Conservation (phyloP, 2,797 vertebrate genomes). For the Adelosebastes latens region DNA sequence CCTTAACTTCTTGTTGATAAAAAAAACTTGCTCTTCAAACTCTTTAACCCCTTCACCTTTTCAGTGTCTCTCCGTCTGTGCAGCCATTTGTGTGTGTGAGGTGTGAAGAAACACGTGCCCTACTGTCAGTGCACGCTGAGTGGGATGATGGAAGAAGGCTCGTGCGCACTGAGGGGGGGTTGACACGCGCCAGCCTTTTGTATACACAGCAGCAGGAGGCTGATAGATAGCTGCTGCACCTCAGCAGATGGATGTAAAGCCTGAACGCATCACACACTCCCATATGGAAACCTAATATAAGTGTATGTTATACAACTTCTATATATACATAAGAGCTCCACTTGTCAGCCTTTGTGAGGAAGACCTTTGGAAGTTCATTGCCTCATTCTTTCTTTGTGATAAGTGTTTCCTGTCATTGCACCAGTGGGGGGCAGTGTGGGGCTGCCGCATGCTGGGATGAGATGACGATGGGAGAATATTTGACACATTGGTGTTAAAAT, state of each 20-base stretch:
- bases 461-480: neutral
- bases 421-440: conserved; percentile 56
- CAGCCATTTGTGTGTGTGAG: conserved; percentile 65
- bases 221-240: neutral
- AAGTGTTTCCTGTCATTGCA: neutral
- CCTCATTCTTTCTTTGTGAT: neutral
- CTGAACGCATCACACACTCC: neutral
- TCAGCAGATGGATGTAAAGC: conserved; percentile 30
- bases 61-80: conserved; percentile 22
- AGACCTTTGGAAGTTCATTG: accelerated
- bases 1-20: neutral
- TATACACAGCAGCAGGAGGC: neutral
- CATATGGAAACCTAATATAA: neutral
- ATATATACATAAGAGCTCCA: neutral
- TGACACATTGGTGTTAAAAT: neutral
- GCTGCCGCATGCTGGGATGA: neutral
- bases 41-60: conserved; percentile 20
- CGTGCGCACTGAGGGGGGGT: conserved; percentile 12
- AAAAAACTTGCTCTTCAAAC: neutral
- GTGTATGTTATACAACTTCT: neutral
- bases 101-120: conserved; percentile 78
- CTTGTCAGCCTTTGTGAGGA: neutral
- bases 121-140: conserved; percentile 21
- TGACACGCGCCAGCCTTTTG: conserved; percentile 57
- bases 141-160: conserved; percentile 15